Conservation (phyloP, 30 jellyfish, hydroid and myxozoan species). For the Nemopilema nomurai region DNA sequence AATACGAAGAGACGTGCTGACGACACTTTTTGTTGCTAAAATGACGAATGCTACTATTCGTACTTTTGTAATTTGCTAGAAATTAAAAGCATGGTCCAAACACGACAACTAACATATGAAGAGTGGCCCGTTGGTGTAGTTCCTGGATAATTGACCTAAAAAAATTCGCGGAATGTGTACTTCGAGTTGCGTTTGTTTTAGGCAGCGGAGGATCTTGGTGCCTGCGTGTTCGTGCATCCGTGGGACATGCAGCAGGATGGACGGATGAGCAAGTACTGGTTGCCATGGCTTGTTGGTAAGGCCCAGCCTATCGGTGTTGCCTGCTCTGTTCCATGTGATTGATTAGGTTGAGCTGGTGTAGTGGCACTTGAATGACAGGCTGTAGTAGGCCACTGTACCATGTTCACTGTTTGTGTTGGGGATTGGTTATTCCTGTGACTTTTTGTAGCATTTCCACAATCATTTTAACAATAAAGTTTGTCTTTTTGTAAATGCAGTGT, state of each 20-base stretch:
- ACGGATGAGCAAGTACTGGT: slow-evolving; percentile 88
- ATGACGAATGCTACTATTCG: too few relatives aligned
- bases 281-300: slow-evolving; percentile 97
- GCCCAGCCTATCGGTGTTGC: neutral
- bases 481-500: too few relatives aligned
- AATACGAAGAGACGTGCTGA: too few relatives aligned
- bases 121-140: neutral
- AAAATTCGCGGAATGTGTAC: neutral
- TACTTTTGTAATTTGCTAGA: too few relatives aligned
- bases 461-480: too few relatives aligned
- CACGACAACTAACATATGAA: too few relatives aligned
- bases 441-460: neutral
- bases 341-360: neutral
- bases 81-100: too few relatives aligned
- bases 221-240: slow-evolving; percentile 87
- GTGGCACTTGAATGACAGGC: neutral
- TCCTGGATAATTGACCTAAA: neutral
- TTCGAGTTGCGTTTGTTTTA: slow-evolving; percentile 11
- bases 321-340: neutral
- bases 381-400: neutral
- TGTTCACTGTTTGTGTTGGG: neutral
- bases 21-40: too few relatives aligned
- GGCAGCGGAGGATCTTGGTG: slow-evolving; percentile 97
- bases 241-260: slow-evolving; percentile 97
- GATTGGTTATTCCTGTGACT: neutral